Base-by-base conservation (phyloP, 2,113 vertebrate species). In the Atractosteus spatula region DNA sequence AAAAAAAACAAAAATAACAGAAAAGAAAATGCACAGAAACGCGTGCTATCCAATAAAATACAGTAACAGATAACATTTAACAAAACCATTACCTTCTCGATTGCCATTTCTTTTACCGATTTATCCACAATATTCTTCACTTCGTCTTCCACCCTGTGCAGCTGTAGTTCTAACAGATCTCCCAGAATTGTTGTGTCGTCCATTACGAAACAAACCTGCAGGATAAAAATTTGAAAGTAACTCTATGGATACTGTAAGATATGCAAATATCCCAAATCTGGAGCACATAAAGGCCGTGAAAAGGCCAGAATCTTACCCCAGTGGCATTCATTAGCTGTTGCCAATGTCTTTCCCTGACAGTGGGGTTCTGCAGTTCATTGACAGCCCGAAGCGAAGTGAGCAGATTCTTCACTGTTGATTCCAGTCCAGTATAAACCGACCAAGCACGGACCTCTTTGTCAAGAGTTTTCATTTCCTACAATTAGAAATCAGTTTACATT, bases 91-190 rank as follows among this genome's bases (percentile, higher is more conserved):
- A 89, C 89, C 81, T 89, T 93, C 81, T 91, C 86, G 65, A 91
- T 89, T 69, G 85, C 80, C 87, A 84, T 92, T 87, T 94, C 87
- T 85, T 92, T 92, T 65, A 90, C 87, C 41, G 86, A 87, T 85
- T 94, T 89, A 84, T 91, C 88, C 74, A 92, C 83, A 55, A 93
- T 94, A 74, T 82, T 84, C 78, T 91, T 90, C 55, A 93, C 86
- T 83, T 94, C 91, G n/a, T 92, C 91, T 82, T 93, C 87, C 8
- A 93, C 84, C 47, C 84, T 87, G 54, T 89, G 86, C 66, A 92
- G 87, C 13, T 93, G 89, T 71, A 92, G 80, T 79, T 87, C 84
- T 71, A 91, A 79, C 13, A 94, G 81, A 68, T 88, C 86, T 43
- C 89, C 87, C 57, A 91, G 71, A 4, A 80, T 87, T 42, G 87